These are phyloP conservation scores for Opisthograptis luteolata DNA, from an alignment of 2,888 invertebrate species.

Conservation along the genomic window DNA sequence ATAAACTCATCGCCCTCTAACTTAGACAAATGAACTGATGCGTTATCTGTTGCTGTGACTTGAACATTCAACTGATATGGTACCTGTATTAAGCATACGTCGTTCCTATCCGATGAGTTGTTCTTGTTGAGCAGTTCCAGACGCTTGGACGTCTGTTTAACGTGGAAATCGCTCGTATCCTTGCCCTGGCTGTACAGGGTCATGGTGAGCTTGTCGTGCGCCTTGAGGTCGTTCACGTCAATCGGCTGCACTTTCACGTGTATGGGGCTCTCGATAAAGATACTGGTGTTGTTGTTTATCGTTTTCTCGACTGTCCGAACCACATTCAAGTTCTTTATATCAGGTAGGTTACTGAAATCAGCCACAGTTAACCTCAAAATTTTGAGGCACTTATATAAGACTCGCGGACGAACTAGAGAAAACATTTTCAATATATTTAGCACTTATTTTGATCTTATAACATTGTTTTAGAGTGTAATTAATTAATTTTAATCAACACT, in stretches of 20 bases:
- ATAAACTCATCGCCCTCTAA: constrained; percentile 76
- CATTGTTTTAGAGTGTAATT: constrained; percentile 53
- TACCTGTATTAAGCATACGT: constrained; percentile 76
- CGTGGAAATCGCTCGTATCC: constrained; percentile 73
- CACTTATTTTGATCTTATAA: constrained; percentile 33
- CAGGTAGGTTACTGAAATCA: constrained; percentile 72
- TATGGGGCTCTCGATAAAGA: constrained; percentile 80
- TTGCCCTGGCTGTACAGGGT: constrained; percentile 75
- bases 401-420: constrained; percentile 62
- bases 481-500: constrained; percentile 36
- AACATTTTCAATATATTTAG: constrained; percentile 60
- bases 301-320: constrained; percentile 79
- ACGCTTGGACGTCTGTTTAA: constrained; percentile 77
- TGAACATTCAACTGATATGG: constrained; percentile 78
- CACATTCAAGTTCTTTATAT: constrained; percentile 72
- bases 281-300: constrained; percentile 74
- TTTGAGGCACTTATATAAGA: constrained; percentile 76
- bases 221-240: constrained; percentile 71
- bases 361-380: constrained; percentile 80
- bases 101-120: constrained; percentile 66
- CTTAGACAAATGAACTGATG: constrained; percentile 70
- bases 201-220: constrained; percentile 77
- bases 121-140: constrained; percentile 76
- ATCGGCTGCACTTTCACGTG: constrained; percentile 79
- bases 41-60: constrained; percentile 71